phyloP scores from a whole-genome alignment of 2,888 invertebrate species.

The Volucella inanis region DNA sequence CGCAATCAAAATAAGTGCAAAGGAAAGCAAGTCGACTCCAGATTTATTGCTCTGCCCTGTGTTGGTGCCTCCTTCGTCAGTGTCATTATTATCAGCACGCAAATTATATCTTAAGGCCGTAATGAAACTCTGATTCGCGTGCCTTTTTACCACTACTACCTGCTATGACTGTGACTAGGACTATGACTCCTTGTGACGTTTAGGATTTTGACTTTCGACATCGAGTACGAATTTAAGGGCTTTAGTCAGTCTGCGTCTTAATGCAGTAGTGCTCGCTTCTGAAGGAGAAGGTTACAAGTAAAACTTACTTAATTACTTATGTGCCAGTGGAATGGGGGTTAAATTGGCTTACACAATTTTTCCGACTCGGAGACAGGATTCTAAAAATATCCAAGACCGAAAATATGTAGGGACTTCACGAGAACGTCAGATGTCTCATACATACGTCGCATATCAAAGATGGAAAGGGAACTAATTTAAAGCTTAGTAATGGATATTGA shows the following conservation, averaged over 20 bases:
- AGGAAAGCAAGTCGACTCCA: neutral
- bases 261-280: conserved; percentile 55
- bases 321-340: conserved; percentile 9
- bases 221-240: conserved; percentile 36
- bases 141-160: conserved; percentile 2
- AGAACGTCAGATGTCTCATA: conserved; percentile 20
- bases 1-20: conserved; percentile 62
- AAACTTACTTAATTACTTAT: conserved; percentile 45
- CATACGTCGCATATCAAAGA: neutral
- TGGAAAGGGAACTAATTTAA: neutral
- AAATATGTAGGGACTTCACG: neutral
- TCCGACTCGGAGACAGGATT: conserved; percentile 8
- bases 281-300: conserved; percentile 61
- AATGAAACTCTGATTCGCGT: conserved; percentile 28
- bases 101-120: conserved; percentile 50
- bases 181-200: conserved; percentile 18
- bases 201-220: conserved; percentile 6
- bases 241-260: conserved; percentile 40
- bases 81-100: conserved; percentile 61
- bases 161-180: too few relatives aligned
- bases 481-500: conserved; percentile 30
- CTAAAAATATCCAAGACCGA: conserved; percentile 29
- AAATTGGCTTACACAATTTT: conserved; percentile 8
- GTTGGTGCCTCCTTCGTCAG: conserved; percentile 42
- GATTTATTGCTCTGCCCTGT: conserved; percentile 37